Base-by-base conservation (phyloP, 2,888 invertebrate genomes). In the Salpingus planirostris region DNA sequence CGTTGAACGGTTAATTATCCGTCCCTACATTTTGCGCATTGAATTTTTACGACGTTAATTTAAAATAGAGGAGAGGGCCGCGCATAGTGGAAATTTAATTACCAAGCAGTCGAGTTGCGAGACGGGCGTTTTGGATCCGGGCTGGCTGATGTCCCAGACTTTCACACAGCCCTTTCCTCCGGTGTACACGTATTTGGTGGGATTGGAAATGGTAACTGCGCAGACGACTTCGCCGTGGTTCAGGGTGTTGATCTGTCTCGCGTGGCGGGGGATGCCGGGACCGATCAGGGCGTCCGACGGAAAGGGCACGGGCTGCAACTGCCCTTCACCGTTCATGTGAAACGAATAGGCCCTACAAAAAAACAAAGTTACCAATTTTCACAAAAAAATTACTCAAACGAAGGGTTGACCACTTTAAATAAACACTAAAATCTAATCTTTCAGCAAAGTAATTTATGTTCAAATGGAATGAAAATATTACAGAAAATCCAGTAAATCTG, bases 151-250 rank as follows among this genome's bases (percentile, higher is more conserved):
- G 68, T 93, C 92, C 93, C 93, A 93, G 38, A 95, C 91, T 68
- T 96, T 96, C 49, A 96, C 95, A 68, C 93, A 90, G 41, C 95
- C 93, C 68, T 92, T 93, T 50, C 92, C 93, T 26, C 92, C 95
- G 2, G 95, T 95, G 70, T 93, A 95, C 29, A 91, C 89, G 66
- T 88, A 86, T 62, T 87, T 87, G 29, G 89, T 88, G 37, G 90
- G 88, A 65, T 88, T 88, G 41, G 90, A 89, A 54, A 96, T 92
- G 37, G 95, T 93, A 28, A 96, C 96, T 21, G 95, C 95, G 67
- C 95, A 95, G 13, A 95, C 95, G 33, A 95, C 95, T 64, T 96
- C 95, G 15, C 95, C 95, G 65, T 96, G 95, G 44, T 82, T 84
- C 40, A 96, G 72, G 8, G 91, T 92, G 65, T 89, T 89, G 53